Evolutionary conservation across 2,113 vertebrate species (phyloP).

Genomic region (Isichthys henryi): DNA sequence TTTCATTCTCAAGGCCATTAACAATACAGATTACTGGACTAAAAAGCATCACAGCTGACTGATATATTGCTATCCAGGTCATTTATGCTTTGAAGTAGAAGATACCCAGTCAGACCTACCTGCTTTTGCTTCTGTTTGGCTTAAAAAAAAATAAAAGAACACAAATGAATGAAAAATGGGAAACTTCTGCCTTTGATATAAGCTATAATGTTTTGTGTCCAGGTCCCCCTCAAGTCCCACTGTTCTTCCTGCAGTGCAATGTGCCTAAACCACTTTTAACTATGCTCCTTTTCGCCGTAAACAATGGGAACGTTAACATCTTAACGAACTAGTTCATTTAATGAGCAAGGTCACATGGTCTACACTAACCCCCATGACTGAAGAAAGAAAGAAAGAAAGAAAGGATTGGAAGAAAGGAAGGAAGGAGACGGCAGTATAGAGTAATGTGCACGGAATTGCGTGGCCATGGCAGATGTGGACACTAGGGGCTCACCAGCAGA

Average conservation of each 20-base stretch:
- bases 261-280: background rate
- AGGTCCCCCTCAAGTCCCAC: background rate
- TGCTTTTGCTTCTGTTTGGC: slow-evolving; percentile 97
- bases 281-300: background rate
- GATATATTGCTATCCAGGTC: background rate
- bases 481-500: slow-evolving; percentile 66
- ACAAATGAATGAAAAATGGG: slow-evolving; percentile 40
- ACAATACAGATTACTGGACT: background rate
- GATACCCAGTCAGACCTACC: slow-evolving; percentile 61
- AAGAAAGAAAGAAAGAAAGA: background rate
- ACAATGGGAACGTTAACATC: background rate
- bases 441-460: background rate
- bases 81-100: slow-evolving; percentile 11
- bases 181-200: background rate
- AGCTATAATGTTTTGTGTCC: background rate
- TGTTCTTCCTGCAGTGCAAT: background rate
- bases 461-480: background rate
- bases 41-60: background rate
- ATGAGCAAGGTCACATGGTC: background rate
- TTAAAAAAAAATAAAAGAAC: slow-evolving; percentile 69
- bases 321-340: background rate
- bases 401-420: background rate
- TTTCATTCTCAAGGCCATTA: background rate
- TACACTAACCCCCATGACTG: background rate
- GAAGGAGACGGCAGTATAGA: background rate